Evolutionary conservation across 2,888 invertebrate genomes (phyloP).

Genomic region (Ochropleura leucogaster): DNA sequence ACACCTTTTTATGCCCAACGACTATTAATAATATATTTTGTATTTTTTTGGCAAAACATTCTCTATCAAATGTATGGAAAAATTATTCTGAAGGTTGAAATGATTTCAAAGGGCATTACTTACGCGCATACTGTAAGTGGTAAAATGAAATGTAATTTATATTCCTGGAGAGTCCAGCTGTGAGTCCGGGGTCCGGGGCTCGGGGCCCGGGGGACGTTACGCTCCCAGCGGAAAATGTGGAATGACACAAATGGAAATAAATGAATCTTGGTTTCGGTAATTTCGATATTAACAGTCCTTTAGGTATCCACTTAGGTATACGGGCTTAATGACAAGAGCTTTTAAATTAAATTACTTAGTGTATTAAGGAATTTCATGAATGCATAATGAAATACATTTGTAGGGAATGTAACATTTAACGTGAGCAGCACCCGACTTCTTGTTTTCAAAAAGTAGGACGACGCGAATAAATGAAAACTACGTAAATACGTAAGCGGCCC

Average conservation of each 20-base stretch:
- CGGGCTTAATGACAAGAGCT: constrained; percentile 15
- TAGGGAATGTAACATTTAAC: neutral
- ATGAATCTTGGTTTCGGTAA: constrained; percentile 70
- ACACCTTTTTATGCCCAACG: neutral
- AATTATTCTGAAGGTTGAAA: constrained; percentile 38
- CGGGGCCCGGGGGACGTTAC: constrained; percentile 39
- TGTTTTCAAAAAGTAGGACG: neutral
- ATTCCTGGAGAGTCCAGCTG: constrained; percentile 68
- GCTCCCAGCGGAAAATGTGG: constrained; percentile 66
- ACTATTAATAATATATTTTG: neutral
- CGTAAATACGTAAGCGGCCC: neutral
- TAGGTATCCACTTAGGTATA: constrained; percentile 15
- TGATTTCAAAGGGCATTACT: constrained; percentile 57
- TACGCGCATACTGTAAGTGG: constrained; percentile 61
- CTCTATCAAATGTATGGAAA: constrained; percentile 6
- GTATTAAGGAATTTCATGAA: constrained; percentile 1
- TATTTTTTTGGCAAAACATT: constrained; percentile 16
- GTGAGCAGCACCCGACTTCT: neutral
- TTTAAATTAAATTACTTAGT: constrained; percentile 30
- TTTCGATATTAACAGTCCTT: constrained; percentile 60
- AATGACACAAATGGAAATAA: constrained; percentile 77
- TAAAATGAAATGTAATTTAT: constrained; percentile 73
- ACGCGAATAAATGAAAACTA: neutral
- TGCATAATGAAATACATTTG: constrained; percentile 2
- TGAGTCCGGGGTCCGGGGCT: constrained; percentile 43